These are phyloP conservation scores for Litocranius walleri DNA, from an alignment of 2,113 vertebrate species.

Conservation along the genomic window DNA sequence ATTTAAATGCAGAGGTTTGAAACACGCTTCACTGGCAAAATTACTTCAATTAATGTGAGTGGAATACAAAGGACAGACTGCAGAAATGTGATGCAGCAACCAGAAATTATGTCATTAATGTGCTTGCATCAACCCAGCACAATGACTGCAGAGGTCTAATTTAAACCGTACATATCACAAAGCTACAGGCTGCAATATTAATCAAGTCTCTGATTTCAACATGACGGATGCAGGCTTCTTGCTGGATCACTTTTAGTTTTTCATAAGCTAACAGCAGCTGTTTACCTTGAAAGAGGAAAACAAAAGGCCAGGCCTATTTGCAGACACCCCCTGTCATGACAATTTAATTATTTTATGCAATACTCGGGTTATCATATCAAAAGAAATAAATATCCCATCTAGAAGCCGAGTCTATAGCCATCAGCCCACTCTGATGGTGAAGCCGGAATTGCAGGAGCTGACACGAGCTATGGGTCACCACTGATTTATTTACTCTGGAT, in stretches of 20 bases:
- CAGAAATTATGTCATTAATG: conserved; percentile 81
- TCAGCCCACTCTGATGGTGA: neutral
- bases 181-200: conserved; percentile 76
- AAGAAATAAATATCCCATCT: conserved; percentile 67
- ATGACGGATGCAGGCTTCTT: conserved; percentile 56
- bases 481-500: conserved; percentile 44
- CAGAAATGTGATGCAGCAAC: conserved; percentile 79
- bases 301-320: conserved; percentile 73
- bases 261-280: conserved; percentile 69
- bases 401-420: conserved; percentile 34
- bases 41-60: conserved; percentile 90
- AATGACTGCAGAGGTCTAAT: conserved; percentile 74
- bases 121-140: conserved; percentile 66
- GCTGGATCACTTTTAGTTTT: conserved; percentile 53
- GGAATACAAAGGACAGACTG: conserved; percentile 85
- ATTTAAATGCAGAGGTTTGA: conserved; percentile 90
- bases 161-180: conserved; percentile 64
- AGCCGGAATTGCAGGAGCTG: neutral
- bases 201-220: conserved; percentile 71
- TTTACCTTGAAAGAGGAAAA: conserved; percentile 75
- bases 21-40: conserved; percentile 89
- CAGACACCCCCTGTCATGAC: conserved; percentile 59
- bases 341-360: conserved; percentile 74
- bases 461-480: conserved; percentile 45
- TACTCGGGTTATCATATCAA: conserved; percentile 54